A percentile compares a stretch with the other conserved stretches of the same genome.
These are phyloP conservation scores for Antitype chi DNA, from an alignment of 2,888 invertebrate species.

Conservation along the genomic window DNA sequence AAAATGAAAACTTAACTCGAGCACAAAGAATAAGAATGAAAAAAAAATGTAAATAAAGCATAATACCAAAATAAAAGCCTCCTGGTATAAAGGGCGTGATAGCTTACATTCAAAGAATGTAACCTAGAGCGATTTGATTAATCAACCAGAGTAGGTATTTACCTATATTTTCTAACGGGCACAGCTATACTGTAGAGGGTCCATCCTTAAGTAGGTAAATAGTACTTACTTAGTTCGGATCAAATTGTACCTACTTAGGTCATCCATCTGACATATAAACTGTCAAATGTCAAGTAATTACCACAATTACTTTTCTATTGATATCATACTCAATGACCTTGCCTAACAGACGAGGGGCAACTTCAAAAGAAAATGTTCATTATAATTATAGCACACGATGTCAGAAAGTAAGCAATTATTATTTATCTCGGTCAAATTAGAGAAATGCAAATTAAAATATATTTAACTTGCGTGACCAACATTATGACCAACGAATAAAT, in stretches of 20 bases:
- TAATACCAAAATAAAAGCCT: too few species aligned
- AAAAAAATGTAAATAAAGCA: too few species aligned
- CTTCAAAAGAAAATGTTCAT: neutral
- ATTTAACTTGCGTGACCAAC: conserved; percentile 25
- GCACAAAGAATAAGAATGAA: too few species aligned
- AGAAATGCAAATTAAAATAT: conserved; percentile 19
- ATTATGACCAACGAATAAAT: conserved; percentile 27
- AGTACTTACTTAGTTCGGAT: neutral
- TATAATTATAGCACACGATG: neutral
- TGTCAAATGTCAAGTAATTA: too few species aligned
- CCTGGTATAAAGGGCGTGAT: too few species aligned
- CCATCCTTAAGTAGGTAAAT: neutral
- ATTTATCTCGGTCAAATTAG: neutral
- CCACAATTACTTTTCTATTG: too few species aligned
- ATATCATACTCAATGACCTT: too few species aligned
- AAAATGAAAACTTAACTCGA: too few species aligned
- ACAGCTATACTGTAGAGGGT: neutral
- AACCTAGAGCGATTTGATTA: neutral
- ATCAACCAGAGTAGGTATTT: neutral
- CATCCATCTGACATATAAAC: neutral
- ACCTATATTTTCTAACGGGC: neutral
- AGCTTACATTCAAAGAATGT: too few species aligned
- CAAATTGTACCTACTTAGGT: neutral
- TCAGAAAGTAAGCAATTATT: neutral
- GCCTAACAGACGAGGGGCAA: too few species aligned